Conservation (phyloP, 2,888 invertebrate genomes). For the Drosophila planitibia region DNA sequence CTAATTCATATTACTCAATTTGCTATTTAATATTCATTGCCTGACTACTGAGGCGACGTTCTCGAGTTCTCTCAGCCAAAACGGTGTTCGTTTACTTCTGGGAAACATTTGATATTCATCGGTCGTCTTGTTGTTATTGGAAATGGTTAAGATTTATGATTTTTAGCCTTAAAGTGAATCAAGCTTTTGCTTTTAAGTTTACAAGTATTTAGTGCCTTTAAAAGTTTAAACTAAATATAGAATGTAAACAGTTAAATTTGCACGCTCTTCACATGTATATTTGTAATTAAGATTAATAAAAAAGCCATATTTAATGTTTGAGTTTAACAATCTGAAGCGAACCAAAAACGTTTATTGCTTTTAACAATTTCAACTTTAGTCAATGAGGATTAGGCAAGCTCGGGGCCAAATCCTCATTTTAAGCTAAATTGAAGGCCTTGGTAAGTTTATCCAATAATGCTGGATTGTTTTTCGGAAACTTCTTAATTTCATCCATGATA, state of each 20-base stretch:
- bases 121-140: constrained; percentile 24
- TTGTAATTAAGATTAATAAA: constrained; percentile 31
- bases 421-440: constrained; percentile 59
- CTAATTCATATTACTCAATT: constrained; percentile 80
- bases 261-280: constrained; percentile 26
- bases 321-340: constrained; percentile 53
- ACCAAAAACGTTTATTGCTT: constrained; percentile 41
- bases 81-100: constrained; percentile 42
- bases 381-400: not conserved
- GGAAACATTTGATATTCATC: constrained; percentile 32
- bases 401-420: not conserved
- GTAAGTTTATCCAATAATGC: constrained; percentile 53
- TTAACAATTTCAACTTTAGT: constrained; percentile 12
- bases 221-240: not conserved
- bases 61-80: constrained; percentile 36
- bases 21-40: constrained; percentile 79
- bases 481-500: constrained; percentile 69
- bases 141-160: constrained; percentile 24
- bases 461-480: constrained; percentile 51
- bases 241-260: constrained; percentile 13
- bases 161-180: constrained; percentile 1
- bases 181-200: not conserved
- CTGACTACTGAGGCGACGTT: constrained; percentile 21
- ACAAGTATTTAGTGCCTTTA: not conserved
- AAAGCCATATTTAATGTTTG: constrained; percentile 17